These are phyloP conservation scores for Hypsopygia costalis DNA, from an alignment of 2,888 invertebrate species.

Conservation along the genomic window DNA sequence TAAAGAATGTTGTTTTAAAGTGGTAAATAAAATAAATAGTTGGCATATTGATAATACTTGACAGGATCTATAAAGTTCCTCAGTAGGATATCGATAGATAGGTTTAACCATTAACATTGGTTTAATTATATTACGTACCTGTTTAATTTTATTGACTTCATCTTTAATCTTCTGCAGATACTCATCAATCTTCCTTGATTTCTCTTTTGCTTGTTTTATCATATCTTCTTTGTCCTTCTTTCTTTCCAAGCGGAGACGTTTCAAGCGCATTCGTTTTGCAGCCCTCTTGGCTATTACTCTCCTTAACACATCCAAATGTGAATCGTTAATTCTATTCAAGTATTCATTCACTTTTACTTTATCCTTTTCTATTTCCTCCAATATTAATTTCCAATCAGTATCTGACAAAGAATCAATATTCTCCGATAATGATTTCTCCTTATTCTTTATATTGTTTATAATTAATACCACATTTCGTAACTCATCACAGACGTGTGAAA, in stretches of 20 bases:
- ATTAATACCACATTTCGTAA: conserved; percentile 31
- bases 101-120: too few species aligned
- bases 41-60: too few species aligned
- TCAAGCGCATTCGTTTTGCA: conserved; percentile 69
- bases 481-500: conserved; percentile 38
- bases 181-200: conserved; percentile 83
- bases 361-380: conserved; percentile 67
- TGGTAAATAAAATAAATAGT: too few species aligned
- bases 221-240: conserved; percentile 56
- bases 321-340: conserved; percentile 56
- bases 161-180: conserved; percentile 84
- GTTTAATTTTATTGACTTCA: conserved; percentile 80
- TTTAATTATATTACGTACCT: too few species aligned
- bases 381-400: conserved; percentile 75
- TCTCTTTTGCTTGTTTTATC: conserved; percentile 59
- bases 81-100: too few species aligned
- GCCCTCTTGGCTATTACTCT: conserved; percentile 63
- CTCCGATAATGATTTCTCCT: conserved; percentile 59
- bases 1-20: too few species aligned
- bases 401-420: conserved; percentile 67
- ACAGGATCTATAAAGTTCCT: too few species aligned
- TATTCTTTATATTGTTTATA: conserved; percentile 38
- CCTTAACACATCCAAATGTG: conserved; percentile 56
- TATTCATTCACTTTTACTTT: conserved; percentile 65
- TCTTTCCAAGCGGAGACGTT: conserved; percentile 52